Evolutionary conservation across 2,113 vertebrate species (phyloP).

Genomic region (Dissostichus mawsoni): DNA sequence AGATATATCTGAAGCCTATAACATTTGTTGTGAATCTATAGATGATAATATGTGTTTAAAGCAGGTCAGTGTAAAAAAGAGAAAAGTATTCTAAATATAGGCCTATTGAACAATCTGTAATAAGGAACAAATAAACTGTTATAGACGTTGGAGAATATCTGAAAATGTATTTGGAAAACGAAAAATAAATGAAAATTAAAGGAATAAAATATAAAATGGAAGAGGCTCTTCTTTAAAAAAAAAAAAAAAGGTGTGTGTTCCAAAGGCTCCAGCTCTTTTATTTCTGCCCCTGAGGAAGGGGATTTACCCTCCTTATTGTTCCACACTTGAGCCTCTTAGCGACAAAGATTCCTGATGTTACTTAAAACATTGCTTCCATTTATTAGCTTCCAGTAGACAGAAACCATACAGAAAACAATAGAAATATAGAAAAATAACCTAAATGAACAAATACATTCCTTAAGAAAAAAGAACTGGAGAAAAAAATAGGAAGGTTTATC

Average conservation of each 20-base stretch:
- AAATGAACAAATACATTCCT: too few species aligned
- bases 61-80: background rate
- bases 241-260: background rate
- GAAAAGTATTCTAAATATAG: background rate
- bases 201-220: background rate
- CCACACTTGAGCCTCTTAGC: slow-evolving; percentile 55
- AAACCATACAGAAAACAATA: background rate
- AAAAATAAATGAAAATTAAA: background rate
- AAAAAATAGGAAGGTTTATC: background rate
- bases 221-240: too few species aligned
- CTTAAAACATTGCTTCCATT: slow-evolving; percentile 8
- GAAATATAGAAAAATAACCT: background rate
- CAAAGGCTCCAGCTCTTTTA: slow-evolving; percentile 3
- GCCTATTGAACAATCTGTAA: background rate
- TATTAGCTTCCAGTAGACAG: background rate
- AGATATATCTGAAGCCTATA: too few species aligned
- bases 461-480: too few species aligned
- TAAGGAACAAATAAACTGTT: too few species aligned
- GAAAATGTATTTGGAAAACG: background rate
- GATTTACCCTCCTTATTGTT: slow-evolving; percentile 46
- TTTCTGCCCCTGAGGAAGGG: slow-evolving; percentile 35
- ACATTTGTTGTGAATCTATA: too few species aligned
- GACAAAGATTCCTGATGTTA: slow-evolving; percentile 22
- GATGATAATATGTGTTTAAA: background rate
- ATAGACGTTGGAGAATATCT: background rate